Conservation (phyloP, 2,113 vertebrate species). For the Percopsis transmontana region DNA sequence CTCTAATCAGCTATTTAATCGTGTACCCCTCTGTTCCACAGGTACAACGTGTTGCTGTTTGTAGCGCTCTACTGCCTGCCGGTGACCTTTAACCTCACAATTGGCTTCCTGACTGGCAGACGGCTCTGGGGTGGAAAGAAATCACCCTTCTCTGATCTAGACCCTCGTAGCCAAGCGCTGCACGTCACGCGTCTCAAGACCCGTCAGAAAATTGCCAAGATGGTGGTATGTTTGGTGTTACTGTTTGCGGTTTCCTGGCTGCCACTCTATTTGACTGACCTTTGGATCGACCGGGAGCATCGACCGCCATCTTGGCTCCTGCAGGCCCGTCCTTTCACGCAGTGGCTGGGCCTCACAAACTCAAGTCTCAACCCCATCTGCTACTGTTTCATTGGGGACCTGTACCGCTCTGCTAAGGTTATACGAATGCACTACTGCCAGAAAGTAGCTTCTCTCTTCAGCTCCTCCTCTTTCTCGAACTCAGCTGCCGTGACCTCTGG, state of each 20-base stretch:
- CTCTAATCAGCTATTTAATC: neutral
- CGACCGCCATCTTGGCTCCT: conserved; percentile 83
- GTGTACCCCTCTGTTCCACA: conserved; percentile 21
- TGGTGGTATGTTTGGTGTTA: conserved; percentile 89
- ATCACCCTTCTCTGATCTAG: conserved; percentile 74
- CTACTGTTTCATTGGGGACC: conserved; percentile 88
- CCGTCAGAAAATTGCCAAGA: conserved; percentile 88
- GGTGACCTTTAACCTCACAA: conserved; percentile 88
- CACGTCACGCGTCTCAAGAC: conserved; percentile 84
- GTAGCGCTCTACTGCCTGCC: conserved; percentile 90
- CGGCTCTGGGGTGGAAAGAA: conserved; percentile 81
- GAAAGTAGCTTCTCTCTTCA: conserved; percentile 82
- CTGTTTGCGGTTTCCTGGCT: conserved; percentile 89
- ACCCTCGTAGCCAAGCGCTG: conserved; percentile 78
- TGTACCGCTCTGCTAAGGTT: conserved; percentile 85
- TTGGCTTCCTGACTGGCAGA: conserved; percentile 86
- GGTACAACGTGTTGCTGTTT: conserved; percentile 89
- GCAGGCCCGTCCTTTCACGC: conserved; percentile 86
- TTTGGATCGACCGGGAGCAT: conserved; percentile 86
- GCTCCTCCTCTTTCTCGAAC: conserved; percentile 72
- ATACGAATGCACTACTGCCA: conserved; percentile 86
- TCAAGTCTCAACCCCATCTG: conserved; percentile 94
- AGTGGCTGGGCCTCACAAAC: conserved; percentile 92
- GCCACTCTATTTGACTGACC: conserved; percentile 87
- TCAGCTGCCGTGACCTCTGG: conserved; percentile 25